These are phyloP conservation scores for Arge pagana DNA, from an alignment of 2,888 invertebrate genomes.

Conservation along the genomic window DNA sequence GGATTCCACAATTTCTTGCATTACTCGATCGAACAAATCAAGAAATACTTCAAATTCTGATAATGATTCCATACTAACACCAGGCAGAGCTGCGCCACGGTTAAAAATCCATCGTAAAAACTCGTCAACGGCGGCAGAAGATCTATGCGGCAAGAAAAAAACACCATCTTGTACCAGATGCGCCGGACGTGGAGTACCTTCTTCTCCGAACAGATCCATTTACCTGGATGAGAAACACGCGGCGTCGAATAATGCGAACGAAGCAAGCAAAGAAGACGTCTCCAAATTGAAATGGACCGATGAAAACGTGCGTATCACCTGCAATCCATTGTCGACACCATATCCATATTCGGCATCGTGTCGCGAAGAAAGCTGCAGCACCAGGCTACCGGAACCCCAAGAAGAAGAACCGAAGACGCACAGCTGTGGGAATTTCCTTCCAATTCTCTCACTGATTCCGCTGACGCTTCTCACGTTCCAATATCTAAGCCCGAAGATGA, in stretches of 20 bases:
- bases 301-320: conserved; percentile 45
- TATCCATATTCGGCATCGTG: conserved; percentile 51
- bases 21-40: conserved; percentile 44
- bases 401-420: conserved; percentile 45
- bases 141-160: neutral
- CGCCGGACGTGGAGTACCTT: too few relatives aligned
- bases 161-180: too few relatives aligned
- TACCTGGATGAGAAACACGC: too few relatives aligned
- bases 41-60: too few relatives aligned
- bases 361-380: conserved; percentile 26
- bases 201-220: too few relatives aligned
- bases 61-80: conserved; percentile 50
- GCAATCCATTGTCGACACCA: conserved; percentile 48
- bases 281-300: conserved; percentile 37
- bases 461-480: conserved; percentile 53
- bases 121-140: conserved; percentile 41
- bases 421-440: conserved; percentile 51
- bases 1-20: too few relatives aligned
- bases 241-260: too few relatives aligned
- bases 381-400: conserved; percentile 22
- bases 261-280: conserved; percentile 7
- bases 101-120: conserved; percentile 53
- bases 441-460: conserved; percentile 51
- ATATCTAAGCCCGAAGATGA: conserved; percentile 60
- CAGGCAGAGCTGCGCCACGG: conserved; percentile 36